Evolutionary conservation across 2,113 vertebrate species (phyloP).

Genomic region (Lepus americanus): DNA sequence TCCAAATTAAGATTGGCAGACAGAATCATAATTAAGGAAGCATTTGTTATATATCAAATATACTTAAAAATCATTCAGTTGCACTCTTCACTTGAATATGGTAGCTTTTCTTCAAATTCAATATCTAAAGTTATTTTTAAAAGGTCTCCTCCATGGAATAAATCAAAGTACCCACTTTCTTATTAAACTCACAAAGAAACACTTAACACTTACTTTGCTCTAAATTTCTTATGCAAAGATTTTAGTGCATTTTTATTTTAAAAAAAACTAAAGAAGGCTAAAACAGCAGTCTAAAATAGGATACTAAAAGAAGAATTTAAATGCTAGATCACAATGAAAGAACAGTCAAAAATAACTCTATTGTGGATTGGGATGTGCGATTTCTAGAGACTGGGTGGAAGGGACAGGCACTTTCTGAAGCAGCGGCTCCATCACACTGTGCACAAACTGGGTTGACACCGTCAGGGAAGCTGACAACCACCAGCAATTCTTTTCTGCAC

Average conservation of each 20-base stretch:
- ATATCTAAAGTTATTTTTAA: slow-evolving; percentile 13
- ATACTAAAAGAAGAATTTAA: neutral
- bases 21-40: neutral
- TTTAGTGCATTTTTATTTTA: slow-evolving; percentile 15
- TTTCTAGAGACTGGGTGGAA: neutral
- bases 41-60: neutral
- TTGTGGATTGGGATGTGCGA: neutral
- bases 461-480: neutral
- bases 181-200: slow-evolving; percentile 14
- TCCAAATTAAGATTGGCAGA: neutral
- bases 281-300: neutral
- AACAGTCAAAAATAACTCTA: neutral
- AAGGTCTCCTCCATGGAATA: neutral
- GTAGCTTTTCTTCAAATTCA: neutral
- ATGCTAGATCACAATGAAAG: neutral
- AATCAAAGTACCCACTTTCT: neutral
- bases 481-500: neutral
- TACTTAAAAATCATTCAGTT: neutral
- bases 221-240: neutral
- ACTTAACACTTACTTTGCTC: neutral
- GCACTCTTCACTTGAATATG: neutral
- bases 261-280: neutral
- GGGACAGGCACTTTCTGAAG: neutral
- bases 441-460: neutral
- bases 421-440: neutral